These are phyloP conservation scores for Eulithis prunata DNA, from an alignment of 2,888 invertebrate species.

Conservation along the genomic window DNA sequence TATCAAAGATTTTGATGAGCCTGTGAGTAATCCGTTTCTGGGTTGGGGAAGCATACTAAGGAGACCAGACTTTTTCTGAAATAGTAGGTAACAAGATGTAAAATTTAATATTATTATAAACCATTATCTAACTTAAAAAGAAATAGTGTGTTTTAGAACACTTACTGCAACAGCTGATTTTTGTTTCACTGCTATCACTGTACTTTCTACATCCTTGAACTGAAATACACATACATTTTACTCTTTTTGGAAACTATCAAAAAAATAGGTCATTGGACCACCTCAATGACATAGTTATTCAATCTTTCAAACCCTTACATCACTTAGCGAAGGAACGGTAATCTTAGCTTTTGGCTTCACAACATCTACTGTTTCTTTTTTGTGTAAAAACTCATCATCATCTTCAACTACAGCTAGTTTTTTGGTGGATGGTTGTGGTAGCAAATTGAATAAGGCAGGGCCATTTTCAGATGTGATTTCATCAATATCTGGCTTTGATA, in stretches of 20 bases:
- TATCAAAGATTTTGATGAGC: slow-evolving; percentile 64
- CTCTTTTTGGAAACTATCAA: too few relatives aligned
- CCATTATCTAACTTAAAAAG: too few relatives aligned
- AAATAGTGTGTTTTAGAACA: slow-evolving; percentile 17
- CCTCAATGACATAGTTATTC: too few relatives aligned
- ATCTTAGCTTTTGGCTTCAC: slow-evolving; percentile 86
- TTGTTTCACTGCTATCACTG: slow-evolving; percentile 67
- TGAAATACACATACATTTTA: slow-evolving; percentile 47
- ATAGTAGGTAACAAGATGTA: background rate
- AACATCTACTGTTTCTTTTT: slow-evolving; percentile 74
- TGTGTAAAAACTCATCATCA: slow-evolving; percentile 86
- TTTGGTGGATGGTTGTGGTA: slow-evolving; percentile 80
- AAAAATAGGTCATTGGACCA: too few relatives aligned
- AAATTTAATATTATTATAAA: background rate
- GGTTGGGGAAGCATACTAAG: slow-evolving; percentile 89
- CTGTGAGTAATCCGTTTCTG: slow-evolving; percentile 69
- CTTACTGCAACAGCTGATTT: slow-evolving; percentile 80
- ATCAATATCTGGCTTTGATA: slow-evolving; percentile 2
- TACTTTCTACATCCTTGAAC: slow-evolving; percentile 85
- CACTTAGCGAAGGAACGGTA: slow-evolving; percentile 87
- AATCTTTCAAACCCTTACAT: slow-evolving; percentile 68
- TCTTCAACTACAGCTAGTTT: slow-evolving; percentile 75
- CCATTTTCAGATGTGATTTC: slow-evolving; percentile 33
- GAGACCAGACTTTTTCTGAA: slow-evolving; percentile 86
- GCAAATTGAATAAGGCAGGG: slow-evolving; percentile 61